Evolutionary conservation across 2,113 vertebrate genomes (phyloP).

Genomic region (Picathartes gymnocephalus): DNA sequence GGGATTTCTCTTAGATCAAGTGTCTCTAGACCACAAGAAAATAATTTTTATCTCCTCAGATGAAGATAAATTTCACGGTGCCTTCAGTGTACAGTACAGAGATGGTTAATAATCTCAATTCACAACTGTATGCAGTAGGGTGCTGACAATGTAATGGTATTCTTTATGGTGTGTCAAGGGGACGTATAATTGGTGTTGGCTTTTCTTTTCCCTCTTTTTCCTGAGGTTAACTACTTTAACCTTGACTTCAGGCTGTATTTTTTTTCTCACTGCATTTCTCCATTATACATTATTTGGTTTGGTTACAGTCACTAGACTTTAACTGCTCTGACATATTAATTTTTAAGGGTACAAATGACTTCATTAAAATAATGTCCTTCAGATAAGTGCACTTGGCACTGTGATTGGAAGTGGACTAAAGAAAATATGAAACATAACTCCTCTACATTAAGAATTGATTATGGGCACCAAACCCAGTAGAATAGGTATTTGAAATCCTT

Average conservation of each 20-base stretch:
- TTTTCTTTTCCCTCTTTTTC: constrained; percentile 2
- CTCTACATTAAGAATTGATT: neutral
- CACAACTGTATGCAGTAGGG: neutral
- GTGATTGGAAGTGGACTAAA: constrained; percentile 28
- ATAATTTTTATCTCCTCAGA: neutral
- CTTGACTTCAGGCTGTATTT: constrained; percentile 44
- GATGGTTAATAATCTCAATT: neutral
- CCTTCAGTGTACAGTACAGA: neutral
- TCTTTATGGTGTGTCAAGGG: neutral
- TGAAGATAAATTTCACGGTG: neutral
- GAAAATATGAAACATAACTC: neutral
- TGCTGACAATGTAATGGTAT: neutral
- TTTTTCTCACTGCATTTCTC: constrained; percentile 52
- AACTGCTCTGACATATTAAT: constrained; percentile 64
- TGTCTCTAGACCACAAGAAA: neutral
- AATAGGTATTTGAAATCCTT: neutral
- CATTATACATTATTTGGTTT: constrained; percentile 66
- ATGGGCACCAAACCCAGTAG: neutral
- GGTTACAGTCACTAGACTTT: constrained; percentile 64
- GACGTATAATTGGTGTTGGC: neutral
- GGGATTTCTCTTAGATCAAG: neutral
- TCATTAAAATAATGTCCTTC: constrained; percentile 69
- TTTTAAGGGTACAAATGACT: constrained; percentile 66
- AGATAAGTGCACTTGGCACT: constrained; percentile 37
- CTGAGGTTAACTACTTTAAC: constrained; percentile 56